Evolutionary conservation across 1,140 invertebrate species (phyloP).

Genomic region (Leptinotarsa texana): DNA sequence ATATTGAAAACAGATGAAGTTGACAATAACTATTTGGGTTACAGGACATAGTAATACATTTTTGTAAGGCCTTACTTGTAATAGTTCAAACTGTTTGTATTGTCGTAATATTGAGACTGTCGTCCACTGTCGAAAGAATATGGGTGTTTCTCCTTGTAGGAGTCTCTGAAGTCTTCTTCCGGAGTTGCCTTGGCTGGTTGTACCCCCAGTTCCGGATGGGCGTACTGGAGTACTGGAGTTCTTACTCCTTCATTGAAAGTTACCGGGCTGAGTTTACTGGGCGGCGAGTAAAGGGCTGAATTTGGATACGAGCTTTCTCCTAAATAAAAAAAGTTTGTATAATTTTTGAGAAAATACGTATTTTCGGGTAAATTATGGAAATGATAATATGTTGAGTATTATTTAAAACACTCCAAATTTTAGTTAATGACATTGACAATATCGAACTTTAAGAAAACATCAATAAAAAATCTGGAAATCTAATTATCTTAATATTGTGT

Average conservation of each 20-base stretch:
- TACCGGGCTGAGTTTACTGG: slow-evolving; percentile 57
- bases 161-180: slow-evolving; percentile 50
- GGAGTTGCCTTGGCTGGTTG: slow-evolving; percentile 68
- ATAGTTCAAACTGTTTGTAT: slow-evolving; percentile 57
- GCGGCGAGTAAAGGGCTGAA: slow-evolving; percentile 64
- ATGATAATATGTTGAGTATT: too few relatives aligned
- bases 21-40: too few relatives aligned
- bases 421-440: too few relatives aligned
- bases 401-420: too few relatives aligned
- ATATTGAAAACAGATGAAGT: too few relatives aligned
- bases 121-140: slow-evolving; percentile 39
- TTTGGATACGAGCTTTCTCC: slow-evolving; percentile 62
- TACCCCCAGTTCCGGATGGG: slow-evolving; percentile 75
- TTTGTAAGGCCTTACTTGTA: slow-evolving; percentile 39
- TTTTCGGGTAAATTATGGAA: too few relatives aligned
- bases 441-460: too few relatives aligned
- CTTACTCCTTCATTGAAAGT: slow-evolving; percentile 70
- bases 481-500: too few relatives aligned
- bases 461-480: too few relatives aligned
- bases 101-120: slow-evolving; percentile 54
- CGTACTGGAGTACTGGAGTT: slow-evolving; percentile 75
- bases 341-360: too few relatives aligned
- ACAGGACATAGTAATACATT: too few relatives aligned
- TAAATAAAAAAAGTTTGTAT: neutral
- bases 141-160: neutral